Base-by-base conservation (phyloP, 2,888 invertebrate genomes). In the Nineta flava region DNA sequence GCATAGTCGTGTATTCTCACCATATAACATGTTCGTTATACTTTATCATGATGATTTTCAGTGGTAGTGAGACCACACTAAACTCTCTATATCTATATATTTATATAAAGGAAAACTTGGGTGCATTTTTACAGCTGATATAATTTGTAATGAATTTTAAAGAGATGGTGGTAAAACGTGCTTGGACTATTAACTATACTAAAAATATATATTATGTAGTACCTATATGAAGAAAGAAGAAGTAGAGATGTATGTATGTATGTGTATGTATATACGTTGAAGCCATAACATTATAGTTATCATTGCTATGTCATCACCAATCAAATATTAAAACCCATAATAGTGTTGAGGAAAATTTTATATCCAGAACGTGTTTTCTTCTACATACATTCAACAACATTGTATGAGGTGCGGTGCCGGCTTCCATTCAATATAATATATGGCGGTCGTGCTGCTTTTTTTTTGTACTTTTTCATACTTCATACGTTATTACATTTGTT, bases 71-170 rank as follows among this genome's bases (percentile, higher is more conserved):
- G 26, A 26, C 26, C 26, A 26, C 4, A 26, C 26, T 26, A 26
- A 26, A 26, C 26, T 3, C 26, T 26, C 4, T 19, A 19, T 19
- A 19, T 19, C 2, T 19, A 19, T 19, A 19, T 26, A 26, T 26
- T 7, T 26, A 12, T 38, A 15, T 13, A 44, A 10, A 19, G n/a
- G 44, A 44, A 44, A 44, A 26, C 19, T 15, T n/a, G 31, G 21
- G 59, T 58, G 58, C 62, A 61, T 65, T 65, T 65, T 65, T 64
- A 64, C 64, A 63, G 63, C 62, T 63, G 65, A 65, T 64, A 63
- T 65, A 64, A 64, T 65, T 65, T 63, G 62, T 65, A 66, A 67
- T 66, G 66, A 67, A 67, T 66, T 65, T 66, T 63, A 64, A 65
- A 65, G 62, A 59, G 63, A 60, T 64, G 61, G 63, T 63, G 62